Evolutionary conservation across 2,888 invertebrate species (phyloP), one percentile per base, ranked within the genome.

Genomic region (Acleris literana): DNA sequence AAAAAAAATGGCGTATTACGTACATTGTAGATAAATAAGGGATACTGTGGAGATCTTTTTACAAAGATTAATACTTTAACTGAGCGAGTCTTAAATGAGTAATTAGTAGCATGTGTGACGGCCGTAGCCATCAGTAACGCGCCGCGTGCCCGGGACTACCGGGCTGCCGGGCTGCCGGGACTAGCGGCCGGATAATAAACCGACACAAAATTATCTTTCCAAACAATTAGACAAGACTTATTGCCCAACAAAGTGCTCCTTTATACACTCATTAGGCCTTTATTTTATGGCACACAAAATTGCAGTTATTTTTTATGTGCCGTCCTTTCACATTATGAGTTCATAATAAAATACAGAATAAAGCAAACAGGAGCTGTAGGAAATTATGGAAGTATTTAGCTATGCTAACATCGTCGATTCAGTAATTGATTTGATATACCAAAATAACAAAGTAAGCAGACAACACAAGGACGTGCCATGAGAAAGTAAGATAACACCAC

Each of bases 221-320:
- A 85, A 87, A 89, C 87, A 87, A 89, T 88, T 87, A 88, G 80
- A 77, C 73, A 74, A 82, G 85, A 85, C 83, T 86, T 86, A 87
- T 85, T 83, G 83, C 83, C 76, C 80, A 68, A 72, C 72, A 70
- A 72, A 74, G 73, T 70, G 70, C 53, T 68, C 68, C 68, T 70
- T 70, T 66, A 66, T 66, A 66, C 66, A 62, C 62, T 66, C 66
- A 62, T 66, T 66, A 66, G 66, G 46, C 66, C 46, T 66, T 65
- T 46, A 55, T 64, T 65, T 65, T 65, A 65, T 56, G 60, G 60
- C 60, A 46, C 51, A 65, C 65, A 33, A 65, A 61, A 56, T 56
- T 61, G 60, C 44, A 56, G 55, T 55, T 48, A 48, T 44, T 46
- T 65, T 64, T 61, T 46, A 65, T 56, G 17, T 52, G 25, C 44